Evolutionary conservation across 2,113 vertebrate genomes (phyloP).

Genomic region (Cephalopholis sonnerati): DNA sequence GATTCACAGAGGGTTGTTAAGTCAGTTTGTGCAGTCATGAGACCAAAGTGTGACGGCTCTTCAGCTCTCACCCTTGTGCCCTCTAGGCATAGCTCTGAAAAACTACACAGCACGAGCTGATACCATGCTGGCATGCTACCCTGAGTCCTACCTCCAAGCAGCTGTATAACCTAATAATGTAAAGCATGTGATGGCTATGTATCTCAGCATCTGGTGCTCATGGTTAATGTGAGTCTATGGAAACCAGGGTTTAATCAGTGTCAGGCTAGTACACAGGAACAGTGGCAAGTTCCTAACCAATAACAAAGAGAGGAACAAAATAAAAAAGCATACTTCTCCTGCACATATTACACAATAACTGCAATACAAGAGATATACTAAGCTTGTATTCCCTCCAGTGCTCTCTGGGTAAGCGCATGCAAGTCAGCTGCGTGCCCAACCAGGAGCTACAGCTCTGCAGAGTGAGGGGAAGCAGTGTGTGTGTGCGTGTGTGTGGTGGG

Average conservation of each 20-base stretch:
- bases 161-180: conserved; percentile 9
- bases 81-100: conserved; percentile 51
- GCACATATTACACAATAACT: not conserved
- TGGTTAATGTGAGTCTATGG: conserved; percentile 9
- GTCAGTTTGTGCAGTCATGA: conserved; percentile 71
- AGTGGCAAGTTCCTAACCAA: not conserved
- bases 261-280: not conserved
- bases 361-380: not conserved
- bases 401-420: not conserved
- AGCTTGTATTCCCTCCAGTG: not conserved
- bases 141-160: conserved; percentile 25
- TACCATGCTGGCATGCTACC: conserved; percentile 22
- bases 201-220: conserved; percentile 36
- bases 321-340: no score
- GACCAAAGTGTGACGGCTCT: conserved; percentile 78
- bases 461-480: not conserved
- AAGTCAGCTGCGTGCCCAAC: conserved; percentile 10
- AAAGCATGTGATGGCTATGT: conserved; percentile 42
- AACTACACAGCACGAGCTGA: conserved; percentile 20
- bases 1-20: conserved; percentile 32
- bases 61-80: conserved; percentile 53
- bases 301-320: not conserved
- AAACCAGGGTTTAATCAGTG: conserved; percentile 23
- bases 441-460: conserved; percentile 10
- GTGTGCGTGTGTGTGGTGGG: not conserved